Evolutionary conservation across 2,888 invertebrate species (phyloP).

Genomic region (Incurvaria masculella): DNA sequence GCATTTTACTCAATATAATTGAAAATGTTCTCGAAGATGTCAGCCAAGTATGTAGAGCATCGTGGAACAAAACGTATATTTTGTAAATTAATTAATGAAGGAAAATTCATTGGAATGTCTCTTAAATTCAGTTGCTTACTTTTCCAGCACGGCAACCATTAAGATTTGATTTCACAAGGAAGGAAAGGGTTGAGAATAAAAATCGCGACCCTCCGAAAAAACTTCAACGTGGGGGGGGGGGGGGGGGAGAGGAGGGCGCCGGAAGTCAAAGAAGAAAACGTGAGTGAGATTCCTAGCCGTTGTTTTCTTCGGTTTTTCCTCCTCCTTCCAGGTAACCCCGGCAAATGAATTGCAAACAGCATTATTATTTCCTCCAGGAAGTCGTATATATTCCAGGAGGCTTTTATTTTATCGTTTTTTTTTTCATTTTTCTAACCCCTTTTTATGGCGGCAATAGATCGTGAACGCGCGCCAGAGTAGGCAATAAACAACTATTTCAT

Average conservation of each 20-base stretch:
- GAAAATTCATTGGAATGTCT: too few relatives aligned
- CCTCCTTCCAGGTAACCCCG: constrained; percentile 32
- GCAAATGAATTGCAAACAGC: constrained; percentile 60
- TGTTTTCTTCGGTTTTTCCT: constrained; percentile 42
- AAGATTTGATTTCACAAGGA: constrained; percentile 41
- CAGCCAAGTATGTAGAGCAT: too few relatives aligned
- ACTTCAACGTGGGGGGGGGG: too few relatives aligned
- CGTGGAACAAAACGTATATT: too few relatives aligned
- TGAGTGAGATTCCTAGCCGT: constrained; percentile 24
- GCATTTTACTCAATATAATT: too few relatives aligned
- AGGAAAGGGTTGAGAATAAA: constrained; percentile 48
- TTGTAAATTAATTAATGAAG: too few relatives aligned
- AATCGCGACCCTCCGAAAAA: constrained; percentile 41
- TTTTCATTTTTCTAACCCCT: constrained; percentile 48
- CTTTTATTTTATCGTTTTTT: constrained; percentile 53
- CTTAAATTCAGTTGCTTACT: neutral
- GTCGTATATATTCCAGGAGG: constrained; percentile 54
- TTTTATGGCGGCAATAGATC: constrained; percentile 56
- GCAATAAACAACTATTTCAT: constrained; percentile 52
- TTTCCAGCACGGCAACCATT: constrained; percentile 21
- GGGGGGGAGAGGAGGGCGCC: too few relatives aligned
- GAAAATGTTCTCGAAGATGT: too few relatives aligned
- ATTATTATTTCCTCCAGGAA: constrained; percentile 58
- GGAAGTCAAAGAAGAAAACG: constrained; percentile 28
- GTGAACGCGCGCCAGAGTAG: constrained; percentile 46